Conservation (phyloP, 2,113 vertebrate species). For the Cochlearius cochlearius region DNA sequence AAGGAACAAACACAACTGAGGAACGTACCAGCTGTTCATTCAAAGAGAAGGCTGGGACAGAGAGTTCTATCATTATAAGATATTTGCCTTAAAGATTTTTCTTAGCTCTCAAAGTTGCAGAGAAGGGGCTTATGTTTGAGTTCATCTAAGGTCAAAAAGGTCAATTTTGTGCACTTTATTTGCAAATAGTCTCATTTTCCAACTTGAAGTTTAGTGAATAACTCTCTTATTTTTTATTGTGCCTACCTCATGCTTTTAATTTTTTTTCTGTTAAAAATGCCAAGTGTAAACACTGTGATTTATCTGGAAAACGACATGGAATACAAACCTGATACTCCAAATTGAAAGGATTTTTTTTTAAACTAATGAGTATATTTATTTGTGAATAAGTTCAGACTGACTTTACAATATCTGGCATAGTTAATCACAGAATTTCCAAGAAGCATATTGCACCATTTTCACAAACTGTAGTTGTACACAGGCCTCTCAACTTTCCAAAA, state of each 20-base stretch:
- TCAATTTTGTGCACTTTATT: background rate
- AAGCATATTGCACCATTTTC: background rate
- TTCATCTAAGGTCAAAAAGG: background rate
- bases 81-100: background rate
- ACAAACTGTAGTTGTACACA: background rate
- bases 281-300: background rate
- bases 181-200: background rate
- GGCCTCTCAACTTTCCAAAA: background rate
- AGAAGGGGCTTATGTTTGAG: background rate
- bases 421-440: background rate
- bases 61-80: background rate
- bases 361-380: background rate
- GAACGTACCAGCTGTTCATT: background rate
- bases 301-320: background rate
- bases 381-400: background rate
- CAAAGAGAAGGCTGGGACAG: background rate
- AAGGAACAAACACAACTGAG: background rate
- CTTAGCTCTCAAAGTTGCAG: background rate
- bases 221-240: background rate
- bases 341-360: background rate
- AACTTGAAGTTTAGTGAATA: background rate
- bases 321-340: background rate
- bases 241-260: background rate
- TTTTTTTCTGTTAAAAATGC: background rate
- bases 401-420: background rate